Base-by-base conservation (phyloP, 2,113 vertebrate genomes). In the Seriola dumerili region DNA sequence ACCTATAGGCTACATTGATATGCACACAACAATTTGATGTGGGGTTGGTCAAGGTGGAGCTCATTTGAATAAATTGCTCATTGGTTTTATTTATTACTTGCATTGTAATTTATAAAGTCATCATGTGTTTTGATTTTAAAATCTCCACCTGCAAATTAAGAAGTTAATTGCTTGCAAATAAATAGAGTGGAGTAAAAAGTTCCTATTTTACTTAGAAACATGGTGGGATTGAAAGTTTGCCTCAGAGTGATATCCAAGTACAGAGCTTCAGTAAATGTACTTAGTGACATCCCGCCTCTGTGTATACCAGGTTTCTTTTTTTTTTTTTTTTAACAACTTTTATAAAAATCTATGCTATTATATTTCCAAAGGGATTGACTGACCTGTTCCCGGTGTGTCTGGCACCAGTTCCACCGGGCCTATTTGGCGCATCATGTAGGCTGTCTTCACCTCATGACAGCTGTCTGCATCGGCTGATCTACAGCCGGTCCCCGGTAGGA, bases 381-480 rank as follows among this genome's bases (percentile, higher is more conserved):
- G 90, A 97, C 97, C 97, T 94, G 96, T 85, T 64, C 91, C 95
- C 44, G 96, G 96, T 72, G 93, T 94, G 83, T 97, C 96, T 65
- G 97, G 97, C 67, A 97, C 97, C 93, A 96, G 94, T 86, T 96
- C 95, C 93, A 96, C 94, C 23, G 95, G 95, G 46, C 97, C 97
- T 78, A 97, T 96, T 73, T 97, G 97, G 32, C 96, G 96, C 92
- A 97, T 94, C 95, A 97, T 96, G 88, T 97, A 97, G 54, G 96
- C 96, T 34, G 96, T 96, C 91, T 96, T 96, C 88, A 97, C 97
- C 92, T 97, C 97, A 92, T 96, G 95, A 91, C 97, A 97, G 94
- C 96, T 97, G 85, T 95, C 96, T 38, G 94, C 89, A 68, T 86
- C 91, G 91, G 91, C 88, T 52, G 79, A 85, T 85, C 76, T 68